Conservation (phyloP, 1,140 invertebrate species). For the Acyrthosiphon pisum region DNA sequence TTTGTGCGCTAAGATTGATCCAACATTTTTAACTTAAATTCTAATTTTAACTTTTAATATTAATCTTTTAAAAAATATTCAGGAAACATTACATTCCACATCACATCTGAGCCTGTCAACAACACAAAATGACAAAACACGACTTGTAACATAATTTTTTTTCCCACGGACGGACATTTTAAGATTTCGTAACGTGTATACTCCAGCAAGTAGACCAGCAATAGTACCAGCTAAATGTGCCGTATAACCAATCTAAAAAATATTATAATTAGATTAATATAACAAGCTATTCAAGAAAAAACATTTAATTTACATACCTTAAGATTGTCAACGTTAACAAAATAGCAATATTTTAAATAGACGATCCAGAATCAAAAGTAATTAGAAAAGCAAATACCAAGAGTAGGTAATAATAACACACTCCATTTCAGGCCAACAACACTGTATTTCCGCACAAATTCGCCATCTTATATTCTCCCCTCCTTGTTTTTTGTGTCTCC, state of each 20-base stretch:
- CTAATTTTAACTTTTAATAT: neutral
- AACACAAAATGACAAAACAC: conserved; percentile 76
- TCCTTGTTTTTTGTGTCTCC: too few relatives aligned
- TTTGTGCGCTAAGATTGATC: neutral
- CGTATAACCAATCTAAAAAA: conserved; percentile 77
- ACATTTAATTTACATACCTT: neutral
- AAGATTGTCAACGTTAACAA: conserved; percentile 65
- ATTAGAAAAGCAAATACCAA: conserved; percentile 79
- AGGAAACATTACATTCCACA: conserved; percentile 77
- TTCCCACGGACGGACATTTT: conserved; percentile 87
- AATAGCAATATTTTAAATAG: conserved; percentile 82
- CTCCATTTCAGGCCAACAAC: conserved; percentile 92
- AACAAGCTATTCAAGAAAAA: neutral
- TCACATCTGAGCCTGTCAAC: conserved; percentile 77
- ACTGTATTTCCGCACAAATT: too few relatives aligned
- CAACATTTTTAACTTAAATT: neutral
- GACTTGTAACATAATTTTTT: conserved; percentile 83
- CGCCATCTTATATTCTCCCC: too few relatives aligned
- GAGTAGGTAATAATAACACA: conserved; percentile 81
- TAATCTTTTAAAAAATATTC: conserved; percentile 64
- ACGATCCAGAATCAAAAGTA: conserved; percentile 79
- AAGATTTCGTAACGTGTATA: conserved; percentile 88
- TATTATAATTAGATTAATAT: neutral
- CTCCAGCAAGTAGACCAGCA: conserved; percentile 90
- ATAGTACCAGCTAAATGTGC: conserved; percentile 88